Conservation (phyloP, 1,140 invertebrate species). For the Zaprionus vittiger region DNA sequence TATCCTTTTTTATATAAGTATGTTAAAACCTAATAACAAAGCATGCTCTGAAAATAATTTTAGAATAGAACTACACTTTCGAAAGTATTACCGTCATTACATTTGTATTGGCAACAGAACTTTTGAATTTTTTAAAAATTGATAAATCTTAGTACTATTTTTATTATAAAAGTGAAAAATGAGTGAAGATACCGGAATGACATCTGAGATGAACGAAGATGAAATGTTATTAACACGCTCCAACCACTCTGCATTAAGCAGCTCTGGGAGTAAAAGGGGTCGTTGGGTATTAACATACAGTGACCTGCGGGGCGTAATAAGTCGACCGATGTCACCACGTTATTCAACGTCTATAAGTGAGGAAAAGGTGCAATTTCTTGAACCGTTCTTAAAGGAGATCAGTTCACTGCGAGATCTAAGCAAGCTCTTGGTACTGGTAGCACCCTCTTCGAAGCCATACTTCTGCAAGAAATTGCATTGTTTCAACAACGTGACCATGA, state of each 20-base stretch:
- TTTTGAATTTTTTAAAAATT: too few relatives aligned
- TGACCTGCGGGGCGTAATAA: background rate
- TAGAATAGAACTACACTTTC: background rate
- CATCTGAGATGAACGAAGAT: background rate
- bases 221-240: background rate
- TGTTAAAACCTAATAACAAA: background rate
- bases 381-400: constrained; percentile 24
- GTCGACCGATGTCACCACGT: constrained; percentile 22
- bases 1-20: too few relatives aligned
- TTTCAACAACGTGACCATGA: constrained; percentile 17
- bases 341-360: background rate
- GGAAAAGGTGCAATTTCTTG: background rate
- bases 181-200: background rate
- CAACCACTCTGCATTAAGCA: background rate
- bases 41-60: background rate
- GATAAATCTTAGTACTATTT: too few relatives aligned
- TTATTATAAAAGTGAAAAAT: background rate
- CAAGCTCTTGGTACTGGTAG: constrained; percentile 40
- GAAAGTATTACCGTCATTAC: too few relatives aligned
- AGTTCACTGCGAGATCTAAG: constrained; percentile 9
- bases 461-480: constrained; percentile 48
- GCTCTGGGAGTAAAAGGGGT: constrained; percentile 1
- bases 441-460: constrained; percentile 13
- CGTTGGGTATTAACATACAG: constrained; percentile 33
- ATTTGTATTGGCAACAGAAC: too few relatives aligned